A percentile compares a stretch with the other conserved stretches of the same genome.
These are phyloP conservation scores for Bothrops jararaca DNA, from an alignment of 2,113 vertebrate genomes.

Conservation along the genomic window DNA sequence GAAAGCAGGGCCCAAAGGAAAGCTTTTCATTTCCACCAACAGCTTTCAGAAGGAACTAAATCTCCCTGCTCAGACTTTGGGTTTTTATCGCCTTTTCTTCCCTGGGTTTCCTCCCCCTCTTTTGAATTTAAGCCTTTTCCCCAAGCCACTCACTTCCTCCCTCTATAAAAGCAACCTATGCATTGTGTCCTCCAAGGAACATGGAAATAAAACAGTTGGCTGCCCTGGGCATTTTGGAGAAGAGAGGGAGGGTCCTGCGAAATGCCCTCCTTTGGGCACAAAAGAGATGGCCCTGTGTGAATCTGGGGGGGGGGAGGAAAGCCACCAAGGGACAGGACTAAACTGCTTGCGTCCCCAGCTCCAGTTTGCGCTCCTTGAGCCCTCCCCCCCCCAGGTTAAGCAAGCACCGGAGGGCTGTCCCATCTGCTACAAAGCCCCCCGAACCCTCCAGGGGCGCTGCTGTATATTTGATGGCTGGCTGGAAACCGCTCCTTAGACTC, in stretches of 20 bases:
- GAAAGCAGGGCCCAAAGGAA: constrained; percentile 66
- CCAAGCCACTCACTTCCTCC: constrained; percentile 15
- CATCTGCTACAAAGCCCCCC: neutral
- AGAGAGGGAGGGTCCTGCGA: neutral
- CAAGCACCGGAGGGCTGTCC: neutral
- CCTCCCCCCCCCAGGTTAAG: neutral
- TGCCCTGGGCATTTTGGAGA: neutral
- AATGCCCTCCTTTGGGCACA: neutral
- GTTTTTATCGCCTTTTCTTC: constrained; percentile 21
- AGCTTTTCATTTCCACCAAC: constrained; percentile 69
- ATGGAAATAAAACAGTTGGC: too few relatives aligned
- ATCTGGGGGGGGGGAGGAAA: neutral
- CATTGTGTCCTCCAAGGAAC: neutral
- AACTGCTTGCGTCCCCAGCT: neutral
- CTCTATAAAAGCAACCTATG: neutral
- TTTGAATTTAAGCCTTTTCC: constrained; percentile 31
- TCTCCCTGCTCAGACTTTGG: constrained; percentile 52
- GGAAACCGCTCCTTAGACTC: neutral
- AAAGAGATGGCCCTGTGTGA: neutral
- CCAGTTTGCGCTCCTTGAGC: neutral
- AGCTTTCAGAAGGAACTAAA: constrained; percentile 76
- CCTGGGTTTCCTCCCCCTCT: constrained; percentile 15
- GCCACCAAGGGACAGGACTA: neutral
- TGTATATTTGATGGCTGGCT: neutral
- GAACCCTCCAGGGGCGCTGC: neutral